Base-by-base conservation (phyloP, 2,888 invertebrate genomes). In the Nebria brevicollis region DNA sequence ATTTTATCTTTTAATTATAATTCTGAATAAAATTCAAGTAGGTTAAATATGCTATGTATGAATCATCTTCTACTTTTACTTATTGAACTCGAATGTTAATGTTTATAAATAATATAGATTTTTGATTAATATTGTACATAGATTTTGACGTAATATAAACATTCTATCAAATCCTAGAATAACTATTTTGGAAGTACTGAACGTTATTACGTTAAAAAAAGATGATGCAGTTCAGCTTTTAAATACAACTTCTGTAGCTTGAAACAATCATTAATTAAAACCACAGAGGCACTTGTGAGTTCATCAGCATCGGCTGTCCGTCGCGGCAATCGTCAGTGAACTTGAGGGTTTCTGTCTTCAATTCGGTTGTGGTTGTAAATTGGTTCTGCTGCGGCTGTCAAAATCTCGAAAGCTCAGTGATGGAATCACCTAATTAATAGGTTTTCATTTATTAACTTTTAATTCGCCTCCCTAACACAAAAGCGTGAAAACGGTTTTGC, bases 381-480 rank as follows among this genome's bases (percentile, higher is more conserved):
- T 81, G 81, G 76, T 76, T 77, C 81, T 64, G 77, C 70, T 73
- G 77, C 81, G 77, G 77, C 72, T 81, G 81, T 81, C 81, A 76
- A 80, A 80, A 26, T 78, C 70, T 68, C 70, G 54, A 34, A 65
- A 72, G 34, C 64, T 43, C 73, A 42, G 26, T 75, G 80, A 75
- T 66, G 80, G 80, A 15, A 80, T 80, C 75, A 80, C 42, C 75
- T 75, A 80, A 80, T 80, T 80, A 80, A 80, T 80, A 80, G 80
- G 70, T 75, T 75, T 75, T 75, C 80, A 80, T 70, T 34, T 75
- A 80, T 80, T 75, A 75, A 80, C 75, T 80, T 75, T 80, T 80
- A 80, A 75, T 80, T 80, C 74, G 41, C 34, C 75, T 80, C 43
- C 65, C 75, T 75, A 34, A 26, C 70, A 75, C 65, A 75, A 43